Conservation (phyloP, 2,113 vertebrate genomes). For the Cyanistes caeruleus region DNA sequence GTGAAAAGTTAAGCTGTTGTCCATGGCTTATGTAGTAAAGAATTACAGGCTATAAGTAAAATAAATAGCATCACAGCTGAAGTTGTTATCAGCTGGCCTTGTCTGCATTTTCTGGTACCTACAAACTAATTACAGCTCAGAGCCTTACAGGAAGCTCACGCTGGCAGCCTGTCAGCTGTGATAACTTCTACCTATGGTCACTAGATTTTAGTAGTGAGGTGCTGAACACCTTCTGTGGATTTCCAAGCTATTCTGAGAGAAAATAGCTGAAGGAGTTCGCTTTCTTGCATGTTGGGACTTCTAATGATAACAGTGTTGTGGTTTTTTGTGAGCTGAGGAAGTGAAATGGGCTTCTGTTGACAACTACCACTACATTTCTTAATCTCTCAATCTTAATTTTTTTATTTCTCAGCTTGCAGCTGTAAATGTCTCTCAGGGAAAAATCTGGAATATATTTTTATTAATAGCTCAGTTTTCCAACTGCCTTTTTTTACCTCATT, state of each 20-base stretch:
- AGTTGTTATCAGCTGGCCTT: neutral
- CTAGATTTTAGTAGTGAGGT: neutral
- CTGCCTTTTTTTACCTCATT: neutral
- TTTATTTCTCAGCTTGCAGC: slow-evolving; percentile 29
- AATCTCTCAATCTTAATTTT: neutral
- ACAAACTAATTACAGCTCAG: neutral
- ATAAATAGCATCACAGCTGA: neutral
- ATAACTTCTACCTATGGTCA: neutral
- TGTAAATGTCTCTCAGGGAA: slow-evolving; percentile 26
- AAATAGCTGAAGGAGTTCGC: neutral
- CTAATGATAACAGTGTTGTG: rapidly evolving
- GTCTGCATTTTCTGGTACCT: neutral
- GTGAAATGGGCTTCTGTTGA: neutral
- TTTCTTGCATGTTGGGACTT: neutral
- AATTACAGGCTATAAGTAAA: neutral
- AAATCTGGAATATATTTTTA: slow-evolving; percentile 4
- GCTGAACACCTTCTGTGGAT: neutral
- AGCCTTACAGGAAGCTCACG: neutral
- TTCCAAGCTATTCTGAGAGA: neutral
- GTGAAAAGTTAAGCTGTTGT: neutral
- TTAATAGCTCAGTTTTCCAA: neutral
- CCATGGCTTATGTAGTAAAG: neutral
- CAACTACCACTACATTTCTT: neutral
- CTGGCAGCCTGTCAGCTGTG: neutral
- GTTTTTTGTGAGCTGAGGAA: neutral